Base-by-base conservation (phyloP, 1,140 invertebrate genomes). In the Dinoponera quadriceps region DNA sequence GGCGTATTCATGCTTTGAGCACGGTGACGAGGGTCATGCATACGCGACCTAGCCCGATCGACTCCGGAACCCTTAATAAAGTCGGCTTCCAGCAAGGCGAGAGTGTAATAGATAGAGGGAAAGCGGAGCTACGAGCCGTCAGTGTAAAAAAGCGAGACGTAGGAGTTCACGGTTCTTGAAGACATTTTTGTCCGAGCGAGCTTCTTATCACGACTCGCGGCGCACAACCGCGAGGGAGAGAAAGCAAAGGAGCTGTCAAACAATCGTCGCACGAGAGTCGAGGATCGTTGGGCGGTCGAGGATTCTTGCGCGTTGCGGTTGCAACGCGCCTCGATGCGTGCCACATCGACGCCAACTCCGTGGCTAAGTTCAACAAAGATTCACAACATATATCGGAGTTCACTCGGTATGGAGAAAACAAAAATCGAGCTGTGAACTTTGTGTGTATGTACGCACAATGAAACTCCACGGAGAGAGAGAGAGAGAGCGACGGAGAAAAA, bases 31-130 rank as follows among this genome's bases (percentile, higher is more conserved):
- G 65, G 33, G 33, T 71, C 75, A 29, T n/a, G 65, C 38, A 78
- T 69, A 48, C 38, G 59, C 59, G 27, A 69, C 3, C 22, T 44
- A 68, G 16, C 13, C n/a, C 33, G 33, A 48, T 71, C 22, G 65
- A 78, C 51, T 48, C 25, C 18, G 65, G 49, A 69, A 71, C 51
- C 48, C n/a, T 48, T 80, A 71, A 71, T 80, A 80, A 57, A 71
- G 65, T 57, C 65, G 25, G 49, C 33, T 55, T 51, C 57, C 49
- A 44, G 16, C 51, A 22, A 18, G 25, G 29, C 62, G 62, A 20
- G 48, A 82, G 25, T 74, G 60, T 60, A 68, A 66, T 66, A 59
- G 25, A 25, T 48, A 16, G 25, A 68, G 16, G 9, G 2, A 57
- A 48, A 72, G 25, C 22, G n/a, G 22, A 69, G 65, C 25, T 57